Evolutionary conservation across 2,888 invertebrate species (phyloP).

Genomic region (Agriopis marginaria): DNA sequence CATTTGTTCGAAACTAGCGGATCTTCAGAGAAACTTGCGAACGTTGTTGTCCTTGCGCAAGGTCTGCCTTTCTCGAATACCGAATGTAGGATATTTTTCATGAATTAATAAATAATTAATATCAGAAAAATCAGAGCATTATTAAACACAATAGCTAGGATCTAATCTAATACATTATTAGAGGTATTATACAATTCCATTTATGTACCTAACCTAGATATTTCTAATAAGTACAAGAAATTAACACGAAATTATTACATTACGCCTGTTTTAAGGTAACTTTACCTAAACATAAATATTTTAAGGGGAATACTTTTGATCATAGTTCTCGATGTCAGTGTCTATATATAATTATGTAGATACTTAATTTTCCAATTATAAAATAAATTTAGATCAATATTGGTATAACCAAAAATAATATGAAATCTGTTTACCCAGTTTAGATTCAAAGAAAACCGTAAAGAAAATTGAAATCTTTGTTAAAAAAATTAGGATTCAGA

Average conservation of each 20-base stretch:
- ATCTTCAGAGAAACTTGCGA: constrained; percentile 27
- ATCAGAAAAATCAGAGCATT: constrained; percentile 1
- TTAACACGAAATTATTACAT: too few relatives aligned
- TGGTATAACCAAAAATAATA: neutral
- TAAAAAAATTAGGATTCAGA: neutral
- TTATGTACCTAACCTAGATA: too few relatives aligned
- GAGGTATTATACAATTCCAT: neutral
- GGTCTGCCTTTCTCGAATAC: constrained; percentile 19
- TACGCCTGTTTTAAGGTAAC: too few relatives aligned
- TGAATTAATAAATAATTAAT: neutral
- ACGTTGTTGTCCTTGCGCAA: constrained; percentile 21
- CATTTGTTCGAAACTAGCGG: constrained; percentile 33
- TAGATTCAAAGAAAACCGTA: neutral
- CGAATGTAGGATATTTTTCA: constrained; percentile 8
- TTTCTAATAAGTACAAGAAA: too few relatives aligned
- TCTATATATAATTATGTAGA: too few relatives aligned
- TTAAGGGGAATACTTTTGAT: too few relatives aligned
- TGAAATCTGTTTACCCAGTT: neutral
- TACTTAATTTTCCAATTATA: neutral
- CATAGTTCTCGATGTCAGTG: too few relatives aligned
- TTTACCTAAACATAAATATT: too few relatives aligned
- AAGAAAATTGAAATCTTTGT: neutral
- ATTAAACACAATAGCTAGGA: neutral
- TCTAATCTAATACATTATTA: neutral
- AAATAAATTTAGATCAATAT: neutral